Conservation (phyloP, 2,797 vertebrate genomes). For the Echeneis naucrates region DNA sequence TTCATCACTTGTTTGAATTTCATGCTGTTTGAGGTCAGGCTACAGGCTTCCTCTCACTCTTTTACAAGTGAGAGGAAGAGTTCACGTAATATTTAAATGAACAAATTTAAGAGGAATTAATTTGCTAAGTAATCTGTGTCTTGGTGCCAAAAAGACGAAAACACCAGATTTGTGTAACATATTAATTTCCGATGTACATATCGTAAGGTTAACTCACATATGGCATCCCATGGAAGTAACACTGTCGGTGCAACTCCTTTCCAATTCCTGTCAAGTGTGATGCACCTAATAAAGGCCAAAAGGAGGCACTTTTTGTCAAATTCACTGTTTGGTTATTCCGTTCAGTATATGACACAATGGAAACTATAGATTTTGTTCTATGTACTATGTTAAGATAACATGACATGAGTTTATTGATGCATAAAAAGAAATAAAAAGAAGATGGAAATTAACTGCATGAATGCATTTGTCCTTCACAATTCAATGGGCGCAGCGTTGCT, state of each 20-base stretch:
- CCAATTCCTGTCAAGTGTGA: background rate
- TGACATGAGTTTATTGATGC: slow-evolving; percentile 38
- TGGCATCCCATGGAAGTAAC: slow-evolving; percentile 17
- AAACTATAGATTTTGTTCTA: slow-evolving; percentile 16
- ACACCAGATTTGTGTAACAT: slow-evolving; percentile 12
- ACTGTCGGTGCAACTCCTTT: background rate
- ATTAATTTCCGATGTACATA: slow-evolving; percentile 24
- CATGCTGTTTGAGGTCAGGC: slow-evolving; percentile 33
- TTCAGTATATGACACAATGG: background rate
- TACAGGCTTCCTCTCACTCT: slow-evolving; percentile 9
- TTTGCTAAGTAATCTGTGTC: background rate
- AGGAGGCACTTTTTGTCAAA: background rate
- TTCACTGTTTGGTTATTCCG: background rate
- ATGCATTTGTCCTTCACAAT: slow-evolving; percentile 66
- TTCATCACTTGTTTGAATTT: slow-evolving; percentile 49
- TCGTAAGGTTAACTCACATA: slow-evolving; percentile 27
- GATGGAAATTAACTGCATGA: slow-evolving; percentile 24
- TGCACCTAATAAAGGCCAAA: slow-evolving; percentile 4
- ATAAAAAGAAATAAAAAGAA: slow-evolving; percentile 31
- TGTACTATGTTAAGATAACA: slow-evolving; percentile 4
- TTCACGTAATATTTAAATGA: slow-evolving; percentile 18
- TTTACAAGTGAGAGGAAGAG: background rate
- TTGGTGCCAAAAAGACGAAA: slow-evolving; percentile 4
- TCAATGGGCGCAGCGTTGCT: slow-evolving; percentile 53
- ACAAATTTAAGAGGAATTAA: background rate